phyloP scores from a whole-genome alignment of 53 echinoderm and acorn worm genomes.

The Mesocentrotus franciscanus region DNA sequence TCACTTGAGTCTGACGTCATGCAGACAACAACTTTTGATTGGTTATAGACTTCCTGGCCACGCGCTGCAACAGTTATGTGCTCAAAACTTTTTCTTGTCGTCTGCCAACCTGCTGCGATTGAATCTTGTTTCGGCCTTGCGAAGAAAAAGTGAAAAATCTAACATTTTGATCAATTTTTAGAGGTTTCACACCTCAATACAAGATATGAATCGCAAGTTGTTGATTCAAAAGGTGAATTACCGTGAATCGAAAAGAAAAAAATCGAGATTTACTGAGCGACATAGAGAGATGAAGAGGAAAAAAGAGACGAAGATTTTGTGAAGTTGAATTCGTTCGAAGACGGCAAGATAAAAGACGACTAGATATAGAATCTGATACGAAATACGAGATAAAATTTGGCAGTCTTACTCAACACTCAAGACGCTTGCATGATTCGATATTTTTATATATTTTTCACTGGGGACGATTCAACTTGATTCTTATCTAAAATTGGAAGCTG shows the following conservation, averaged over 20 bases:
- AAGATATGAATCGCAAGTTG: constrained; percentile 48
- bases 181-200: neutral
- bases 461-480: neutral
- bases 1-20: constrained; percentile 39
- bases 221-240: constrained; percentile 39
- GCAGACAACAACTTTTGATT: neutral
- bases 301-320: neutral
- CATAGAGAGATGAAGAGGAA: neutral
- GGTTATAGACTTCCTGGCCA: neutral
- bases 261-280: constrained; percentile 25
- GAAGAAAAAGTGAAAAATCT: neutral
- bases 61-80: constrained; percentile 9
- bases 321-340: neutral
- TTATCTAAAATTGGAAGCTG: neutral
- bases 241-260: neutral
- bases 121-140: neutral
- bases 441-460: neutral
- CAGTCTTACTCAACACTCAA: neutral
- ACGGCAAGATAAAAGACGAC: neutral
- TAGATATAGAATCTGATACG: constrained; percentile 6
- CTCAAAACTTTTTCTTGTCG: neutral
- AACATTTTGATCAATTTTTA: neutral
- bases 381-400: neutral
- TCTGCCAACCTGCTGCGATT: neutral
- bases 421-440: neutral